phyloP scores from a whole-genome alignment of 2,797 vertebrate genomes.

The Orestias chungarensis region DNA sequence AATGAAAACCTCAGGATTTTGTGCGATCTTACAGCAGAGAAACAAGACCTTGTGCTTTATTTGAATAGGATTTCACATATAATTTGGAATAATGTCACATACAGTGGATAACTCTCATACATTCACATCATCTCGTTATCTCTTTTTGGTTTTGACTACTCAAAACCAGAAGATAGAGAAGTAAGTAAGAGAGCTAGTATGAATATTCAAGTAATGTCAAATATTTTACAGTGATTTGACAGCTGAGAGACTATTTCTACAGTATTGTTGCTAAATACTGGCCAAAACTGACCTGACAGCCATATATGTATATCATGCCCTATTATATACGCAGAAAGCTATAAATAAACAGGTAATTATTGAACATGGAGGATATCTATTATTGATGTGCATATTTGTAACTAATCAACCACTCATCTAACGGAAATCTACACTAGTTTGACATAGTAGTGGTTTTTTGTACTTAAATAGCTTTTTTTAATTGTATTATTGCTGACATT shows the following conservation, averaged over 20 bases:
- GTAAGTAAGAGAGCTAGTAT: slow-evolving; percentile 43
- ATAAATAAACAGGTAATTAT: slow-evolving; percentile 41
- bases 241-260: slow-evolving; percentile 49
- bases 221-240: slow-evolving; percentile 37
- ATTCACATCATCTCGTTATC: slow-evolving; percentile 24
- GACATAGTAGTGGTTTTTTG: slow-evolving; percentile 25
- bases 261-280: slow-evolving; percentile 59
- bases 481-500: slow-evolving; percentile 44
- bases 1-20: slow-evolving; percentile 42
- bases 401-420: slow-evolving; percentile 16
- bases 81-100: slow-evolving; percentile 38
- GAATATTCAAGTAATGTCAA: slow-evolving; percentile 50
- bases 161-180: slow-evolving; percentile 41
- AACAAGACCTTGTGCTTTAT: slow-evolving; percentile 64
- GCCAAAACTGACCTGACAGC: slow-evolving; percentile 44
- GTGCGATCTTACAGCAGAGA: slow-evolving; percentile 33
- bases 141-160: slow-evolving; percentile 35
- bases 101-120: slow-evolving; percentile 13
- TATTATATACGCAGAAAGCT: slow-evolving; percentile 42
- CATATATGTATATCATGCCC: slow-evolving; percentile 41
- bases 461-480: slow-evolving; percentile 12
- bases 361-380: slow-evolving; percentile 41
- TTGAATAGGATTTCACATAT: slow-evolving; percentile 36
- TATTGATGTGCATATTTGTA: slow-evolving; percentile 43
- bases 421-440: slow-evolving; percentile 18